phyloP scores from a whole-genome alignment of 2,113 vertebrate genomes.

The Apteryx owenii region DNA sequence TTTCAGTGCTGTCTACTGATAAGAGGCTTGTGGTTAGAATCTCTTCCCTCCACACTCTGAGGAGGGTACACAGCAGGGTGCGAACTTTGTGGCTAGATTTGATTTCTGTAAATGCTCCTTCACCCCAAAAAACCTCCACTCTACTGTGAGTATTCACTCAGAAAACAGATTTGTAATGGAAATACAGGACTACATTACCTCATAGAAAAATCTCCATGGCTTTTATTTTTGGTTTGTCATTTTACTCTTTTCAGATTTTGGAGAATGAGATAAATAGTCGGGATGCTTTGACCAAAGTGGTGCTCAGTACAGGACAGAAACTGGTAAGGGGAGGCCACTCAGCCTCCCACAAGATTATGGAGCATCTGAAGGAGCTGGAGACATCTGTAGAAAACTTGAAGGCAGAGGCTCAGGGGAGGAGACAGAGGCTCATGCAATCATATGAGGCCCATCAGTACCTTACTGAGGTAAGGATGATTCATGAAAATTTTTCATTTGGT shows the following conservation, averaged over 20 bases:
- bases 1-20: background rate
- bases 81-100: background rate
- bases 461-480: slow-evolving; percentile 78
- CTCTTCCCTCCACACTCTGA: background rate
- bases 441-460: slow-evolving; percentile 83
- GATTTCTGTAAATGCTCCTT: background rate
- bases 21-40: background rate
- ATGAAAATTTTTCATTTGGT: background rate
- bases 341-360: slow-evolving; percentile 78
- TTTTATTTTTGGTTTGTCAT: background rate
- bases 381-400: slow-evolving; percentile 74
- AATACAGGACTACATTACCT: background rate
- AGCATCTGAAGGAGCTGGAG: slow-evolving; percentile 81
- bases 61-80: background rate
- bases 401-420: slow-evolving; percentile 73
- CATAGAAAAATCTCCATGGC: background rate
- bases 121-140: background rate
- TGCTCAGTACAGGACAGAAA: slow-evolving; percentile 84
- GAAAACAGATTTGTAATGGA: background rate
- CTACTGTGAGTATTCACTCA: background rate
- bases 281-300: slow-evolving; percentile 77
- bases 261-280: slow-evolving; percentile 85
- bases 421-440: slow-evolving; percentile 78
- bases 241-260: slow-evolving; percentile 75
- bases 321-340: slow-evolving; percentile 82